Percentiles rank a stretch among this genome's conserved stretches.
Evolutionary conservation across 1,140 invertebrate genomes (phyloP).

Genomic region (Vollenhovia emeryi): DNA sequence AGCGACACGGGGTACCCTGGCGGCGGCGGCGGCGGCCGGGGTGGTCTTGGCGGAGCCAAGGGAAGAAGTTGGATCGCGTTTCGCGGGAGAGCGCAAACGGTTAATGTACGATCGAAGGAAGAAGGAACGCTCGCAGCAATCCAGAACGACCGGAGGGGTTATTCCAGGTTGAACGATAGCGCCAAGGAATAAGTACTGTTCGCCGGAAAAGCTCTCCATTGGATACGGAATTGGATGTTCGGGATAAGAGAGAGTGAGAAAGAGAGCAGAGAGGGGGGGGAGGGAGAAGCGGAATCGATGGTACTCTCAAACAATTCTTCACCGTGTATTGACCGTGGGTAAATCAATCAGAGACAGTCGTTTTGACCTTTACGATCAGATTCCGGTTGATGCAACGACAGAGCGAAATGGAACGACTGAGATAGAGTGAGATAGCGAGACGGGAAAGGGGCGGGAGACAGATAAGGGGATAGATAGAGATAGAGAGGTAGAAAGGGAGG

Average conservation of each 20-base stretch:
- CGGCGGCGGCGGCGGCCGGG: background rate
- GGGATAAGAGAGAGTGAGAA: conserved; percentile 8
- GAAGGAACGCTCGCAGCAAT: conserved; percentile 59
- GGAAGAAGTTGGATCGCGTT: conserved; percentile 66
- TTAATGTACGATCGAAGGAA: conserved; percentile 65
- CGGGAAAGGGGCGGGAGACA: background rate
- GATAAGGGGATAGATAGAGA: background rate
- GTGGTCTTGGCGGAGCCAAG: conserved; percentile 29
- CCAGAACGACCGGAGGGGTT: conserved; percentile 65
- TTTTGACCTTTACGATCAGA: conserved; percentile 73
- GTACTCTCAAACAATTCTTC: conserved; percentile 69
- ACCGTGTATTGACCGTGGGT: conserved; percentile 73
- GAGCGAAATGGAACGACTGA: background rate
- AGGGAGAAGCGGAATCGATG: conserved; percentile 48
- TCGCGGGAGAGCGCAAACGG: conserved; percentile 65
- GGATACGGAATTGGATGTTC: conserved; percentile 74
- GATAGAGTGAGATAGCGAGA: background rate
- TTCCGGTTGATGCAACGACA: conserved; percentile 59
- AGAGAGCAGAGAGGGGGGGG: background rate
- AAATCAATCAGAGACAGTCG: conserved; percentile 75
- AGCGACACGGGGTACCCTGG: background rate
- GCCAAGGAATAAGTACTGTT: conserved; percentile 69
- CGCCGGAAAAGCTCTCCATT: conserved; percentile 58
- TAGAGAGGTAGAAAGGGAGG: background rate
- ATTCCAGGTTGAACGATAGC: conserved; percentile 68